phyloP scores from a whole-genome alignment of 2,888 invertebrate genomes.

The Rhagium mordax region DNA sequence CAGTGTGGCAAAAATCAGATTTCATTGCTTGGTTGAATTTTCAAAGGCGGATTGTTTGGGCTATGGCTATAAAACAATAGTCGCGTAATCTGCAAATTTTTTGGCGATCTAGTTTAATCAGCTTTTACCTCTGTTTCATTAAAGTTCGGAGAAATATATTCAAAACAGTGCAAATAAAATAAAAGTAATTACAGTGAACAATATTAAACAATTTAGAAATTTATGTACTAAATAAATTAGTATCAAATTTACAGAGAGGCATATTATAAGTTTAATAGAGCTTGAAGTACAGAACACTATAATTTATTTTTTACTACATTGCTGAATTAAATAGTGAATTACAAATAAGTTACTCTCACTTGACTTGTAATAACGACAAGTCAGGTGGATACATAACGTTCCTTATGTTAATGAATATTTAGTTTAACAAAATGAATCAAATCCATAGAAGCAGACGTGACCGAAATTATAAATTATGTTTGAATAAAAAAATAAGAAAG shows the following conservation, averaged over 20 bases:
- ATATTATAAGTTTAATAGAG: not conserved
- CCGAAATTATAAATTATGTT: not conserved
- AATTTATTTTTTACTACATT: not conserved
- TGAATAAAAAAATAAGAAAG: constrained; percentile 11
- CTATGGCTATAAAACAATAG: too few relatives aligned
- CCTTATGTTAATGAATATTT: not conserved
- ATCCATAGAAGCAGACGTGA: constrained; percentile 2
- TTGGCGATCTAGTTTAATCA: too few relatives aligned
- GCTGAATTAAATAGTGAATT: not conserved
- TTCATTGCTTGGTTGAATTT: too few relatives aligned
- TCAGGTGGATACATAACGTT: not conserved
- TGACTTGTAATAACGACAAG: not conserved
- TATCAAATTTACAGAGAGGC: not conserved
- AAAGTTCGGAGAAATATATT: too few relatives aligned
- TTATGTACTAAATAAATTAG: too few relatives aligned
- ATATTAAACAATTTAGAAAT: not conserved
- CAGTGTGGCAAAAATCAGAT: too few relatives aligned
- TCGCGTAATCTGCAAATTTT: too few relatives aligned
- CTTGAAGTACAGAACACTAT: not conserved
- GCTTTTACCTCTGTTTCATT: too few relatives aligned
- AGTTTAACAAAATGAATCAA: not conserved
- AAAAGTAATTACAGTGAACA: not conserved
- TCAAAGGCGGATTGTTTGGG: too few relatives aligned
- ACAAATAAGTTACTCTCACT: not conserved
- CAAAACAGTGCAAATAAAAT: too few relatives aligned